These are phyloP conservation scores for Pheucticus melanocephalus DNA, from an alignment of 2,113 vertebrate genomes.

Conservation along the genomic window DNA sequence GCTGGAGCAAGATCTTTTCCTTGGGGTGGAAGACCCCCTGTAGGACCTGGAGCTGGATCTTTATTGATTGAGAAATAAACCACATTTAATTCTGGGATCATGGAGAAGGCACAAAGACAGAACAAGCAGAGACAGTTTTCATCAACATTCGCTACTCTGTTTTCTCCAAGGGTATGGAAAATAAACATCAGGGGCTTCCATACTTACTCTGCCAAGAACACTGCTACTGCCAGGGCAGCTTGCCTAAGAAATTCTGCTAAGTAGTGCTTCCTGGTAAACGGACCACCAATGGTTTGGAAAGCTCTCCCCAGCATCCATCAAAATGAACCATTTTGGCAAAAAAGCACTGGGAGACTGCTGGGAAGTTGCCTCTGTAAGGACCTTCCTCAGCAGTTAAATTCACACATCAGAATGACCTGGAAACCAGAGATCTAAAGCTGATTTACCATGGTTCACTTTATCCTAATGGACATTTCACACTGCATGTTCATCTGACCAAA, in stretches of 20 bases:
- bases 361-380: background rate
- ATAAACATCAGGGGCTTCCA: background rate
- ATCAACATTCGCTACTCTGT: background rate
- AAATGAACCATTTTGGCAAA: background rate
- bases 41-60: constrained; percentile 99
- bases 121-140: constrained; percentile 41
- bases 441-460: background rate
- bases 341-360: background rate
- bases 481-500: background rate
- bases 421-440: background rate
- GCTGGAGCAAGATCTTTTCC: constrained; percentile 90
- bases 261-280: background rate
- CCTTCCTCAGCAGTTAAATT: background rate
- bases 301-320: background rate
- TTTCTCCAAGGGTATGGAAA: background rate
- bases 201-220: constrained; percentile 72
- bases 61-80: constrained; percentile 90
- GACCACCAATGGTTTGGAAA: background rate
- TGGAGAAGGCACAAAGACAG: constrained; percentile 28
- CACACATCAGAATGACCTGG: background rate
- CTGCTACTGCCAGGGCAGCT: constrained; percentile 16
- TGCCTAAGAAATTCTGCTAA: background rate
- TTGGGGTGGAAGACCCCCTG: constrained; percentile 91
- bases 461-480: background rate
- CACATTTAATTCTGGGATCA: constrained; percentile 77